A percentile compares a stretch with the other conserved stretches of the same genome.
These are phyloP conservation scores for Heptranchias perlo DNA, from an alignment of 2,113 vertebrate genomes.

Conservation along the genomic window DNA sequence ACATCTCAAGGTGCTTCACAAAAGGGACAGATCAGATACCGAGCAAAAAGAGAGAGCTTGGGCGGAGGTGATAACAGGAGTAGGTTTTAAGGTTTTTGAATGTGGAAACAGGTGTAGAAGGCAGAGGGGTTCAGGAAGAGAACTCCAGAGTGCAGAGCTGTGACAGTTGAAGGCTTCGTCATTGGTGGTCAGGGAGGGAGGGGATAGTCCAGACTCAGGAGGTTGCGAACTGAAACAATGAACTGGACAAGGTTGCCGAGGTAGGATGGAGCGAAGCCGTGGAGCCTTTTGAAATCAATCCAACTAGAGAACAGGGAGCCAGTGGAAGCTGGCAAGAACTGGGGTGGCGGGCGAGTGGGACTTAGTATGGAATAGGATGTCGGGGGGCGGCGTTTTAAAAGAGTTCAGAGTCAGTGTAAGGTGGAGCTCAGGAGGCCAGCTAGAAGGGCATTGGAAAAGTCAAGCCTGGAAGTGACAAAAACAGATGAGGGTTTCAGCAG, in stretches of 20 bases:
- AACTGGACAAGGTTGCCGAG: too few species aligned
- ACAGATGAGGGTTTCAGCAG: too few species aligned
- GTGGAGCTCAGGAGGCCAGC: too few species aligned
- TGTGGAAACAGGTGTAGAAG: not conserved
- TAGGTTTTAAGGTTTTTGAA: too few species aligned
- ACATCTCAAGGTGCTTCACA: not conserved
- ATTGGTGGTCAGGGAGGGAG: not conserved
- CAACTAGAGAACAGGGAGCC: not conserved
- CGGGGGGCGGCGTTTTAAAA: not conserved
- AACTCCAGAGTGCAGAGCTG: not conserved
- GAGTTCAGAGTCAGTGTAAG: too few species aligned
- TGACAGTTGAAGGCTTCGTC: not conserved
- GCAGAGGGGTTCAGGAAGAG: not conserved
- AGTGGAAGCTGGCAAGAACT: not conserved
- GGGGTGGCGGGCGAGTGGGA: not conserved
- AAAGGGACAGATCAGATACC: not conserved
- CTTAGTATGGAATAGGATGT: not conserved
- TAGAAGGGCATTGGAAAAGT: too few species aligned
- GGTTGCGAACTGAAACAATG: not conserved
- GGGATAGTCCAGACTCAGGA: not conserved
- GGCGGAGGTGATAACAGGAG: not conserved
- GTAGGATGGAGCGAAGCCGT: not conserved
- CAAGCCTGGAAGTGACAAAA: too few species aligned
- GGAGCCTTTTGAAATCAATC: not conserved
- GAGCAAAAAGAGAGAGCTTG: not conserved